Base-by-base conservation (phyloP, 2,888 invertebrate genomes). In the Electrophaes corylata region DNA sequence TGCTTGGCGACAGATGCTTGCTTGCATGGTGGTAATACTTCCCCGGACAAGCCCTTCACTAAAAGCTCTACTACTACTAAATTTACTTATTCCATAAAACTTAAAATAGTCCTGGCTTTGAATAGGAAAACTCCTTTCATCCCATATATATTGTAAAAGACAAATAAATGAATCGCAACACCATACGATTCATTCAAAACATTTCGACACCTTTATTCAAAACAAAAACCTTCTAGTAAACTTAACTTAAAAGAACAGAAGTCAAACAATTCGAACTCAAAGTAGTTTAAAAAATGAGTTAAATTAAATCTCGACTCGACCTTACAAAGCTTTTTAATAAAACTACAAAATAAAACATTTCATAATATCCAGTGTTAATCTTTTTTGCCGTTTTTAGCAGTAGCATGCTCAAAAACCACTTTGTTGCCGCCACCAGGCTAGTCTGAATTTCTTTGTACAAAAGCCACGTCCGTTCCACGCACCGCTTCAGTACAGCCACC, bases 391-490 rank as follows among this genome's bases (percentile, higher is more conserved):
- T 16, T 48, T 47, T 31, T 29, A 50, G 45, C 23, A 35, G 29
- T 0, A 11, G 14, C 26, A 4, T 23, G 49, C 37, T 50, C 44
- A 26, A 59, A 67, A 75, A 75, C 72, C 77, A 80, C 88, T 87
- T 88, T 86, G 85, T 76, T 78, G 83, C 76, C 76, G 67, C 72
- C 63, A 67, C 62, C 81, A 78, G 76, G 74, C 74, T 70, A 70
- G 35, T 71, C 66, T 69, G 74, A 69, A 70, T 81, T 86, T 86
- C 86, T 84, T 86, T 85, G 76, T 73, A 78, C 84, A 85, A 84
- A 86, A 78, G 73, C 70, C 71, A 73, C 69, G 79, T 79, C 80
- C 69, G 65, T 59, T 64, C 66, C 82, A 81, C 73, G 75, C 26
- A 73, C 71, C 66, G 67, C 60, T 58, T 67, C 58, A 59, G 64